Evolutionary conservation across 1,140 invertebrate genomes (phyloP).

Genomic region (Lepidostoma basale): DNA sequence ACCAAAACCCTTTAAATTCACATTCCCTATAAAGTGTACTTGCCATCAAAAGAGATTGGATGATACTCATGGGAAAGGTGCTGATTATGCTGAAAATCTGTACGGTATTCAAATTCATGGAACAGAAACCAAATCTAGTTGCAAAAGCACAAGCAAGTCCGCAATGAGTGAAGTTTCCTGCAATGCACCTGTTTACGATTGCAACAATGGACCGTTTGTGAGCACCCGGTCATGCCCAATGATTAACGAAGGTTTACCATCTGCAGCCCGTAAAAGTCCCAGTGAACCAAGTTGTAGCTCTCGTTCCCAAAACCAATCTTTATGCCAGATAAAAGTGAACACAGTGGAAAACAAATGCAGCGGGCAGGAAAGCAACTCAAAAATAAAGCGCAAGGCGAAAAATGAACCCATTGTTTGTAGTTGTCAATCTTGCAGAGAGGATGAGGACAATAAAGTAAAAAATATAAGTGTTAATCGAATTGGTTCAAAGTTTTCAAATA

Average conservation of each 20-base stretch:
- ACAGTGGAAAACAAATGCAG: neutral
- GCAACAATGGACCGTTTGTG: too few species aligned
- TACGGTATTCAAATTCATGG: neutral
- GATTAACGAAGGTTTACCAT: too few species aligned
- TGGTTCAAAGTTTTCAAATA: too few species aligned
- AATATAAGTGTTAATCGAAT: too few species aligned
- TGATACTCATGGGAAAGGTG: neutral
- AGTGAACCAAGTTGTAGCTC: slow-evolving; percentile 5
- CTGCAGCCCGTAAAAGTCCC: neutral
- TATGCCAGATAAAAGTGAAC: neutral
- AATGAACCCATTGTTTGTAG: neutral
- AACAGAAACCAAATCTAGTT: neutral
- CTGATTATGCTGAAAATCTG: neutral
- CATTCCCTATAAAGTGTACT: slow-evolving; percentile 10
- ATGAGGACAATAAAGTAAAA: neutral
- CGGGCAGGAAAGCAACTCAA: neutral
- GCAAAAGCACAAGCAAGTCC: neutral
- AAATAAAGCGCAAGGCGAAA: neutral
- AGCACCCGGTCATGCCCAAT: too few species aligned
- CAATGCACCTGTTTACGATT: neutral
- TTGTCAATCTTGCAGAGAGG: slow-evolving; percentile 2
- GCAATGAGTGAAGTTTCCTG: neutral
- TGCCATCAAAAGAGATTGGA: neutral
- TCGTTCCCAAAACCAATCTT: too few species aligned
- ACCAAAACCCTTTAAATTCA: neutral